These are phyloP conservation scores for Galago senegalensis DNA, from an alignment of 2,797 vertebrate species.

Conservation along the genomic window DNA sequence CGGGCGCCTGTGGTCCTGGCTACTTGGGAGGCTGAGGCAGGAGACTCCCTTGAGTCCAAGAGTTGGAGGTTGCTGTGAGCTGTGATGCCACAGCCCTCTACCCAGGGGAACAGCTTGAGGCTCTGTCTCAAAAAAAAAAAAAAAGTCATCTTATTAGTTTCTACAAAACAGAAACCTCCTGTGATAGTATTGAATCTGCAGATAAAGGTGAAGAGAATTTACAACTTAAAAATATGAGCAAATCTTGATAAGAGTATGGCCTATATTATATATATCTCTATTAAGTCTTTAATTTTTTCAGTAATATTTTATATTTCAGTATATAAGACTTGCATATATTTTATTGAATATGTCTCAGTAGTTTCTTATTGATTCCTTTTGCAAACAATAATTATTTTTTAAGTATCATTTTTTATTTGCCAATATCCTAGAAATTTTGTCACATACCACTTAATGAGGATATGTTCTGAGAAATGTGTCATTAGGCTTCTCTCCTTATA, in stretches of 20 bases:
- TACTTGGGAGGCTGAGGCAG: too few relatives aligned
- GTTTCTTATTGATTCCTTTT: constrained; percentile 25
- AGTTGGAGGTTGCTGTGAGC: too few relatives aligned
- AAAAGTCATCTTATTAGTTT: background rate
- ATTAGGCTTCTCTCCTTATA: background rate
- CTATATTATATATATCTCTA: background rate
- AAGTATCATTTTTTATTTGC: background rate
- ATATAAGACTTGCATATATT: background rate
- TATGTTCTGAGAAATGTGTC: background rate
- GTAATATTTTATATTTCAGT: background rate
- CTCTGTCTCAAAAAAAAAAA: too few relatives aligned
- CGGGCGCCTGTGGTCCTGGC: too few relatives aligned
- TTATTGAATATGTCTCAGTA: constrained; percentile 12
- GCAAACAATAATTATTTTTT: background rate
- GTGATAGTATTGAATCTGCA: background rate
- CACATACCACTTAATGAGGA: background rate
- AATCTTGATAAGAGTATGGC: background rate
- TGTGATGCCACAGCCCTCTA: too few relatives aligned
- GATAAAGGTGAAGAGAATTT: constrained; percentile 1
- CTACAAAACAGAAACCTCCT: constrained; percentile 27
- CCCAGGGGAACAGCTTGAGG: too few relatives aligned
- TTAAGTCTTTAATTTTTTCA: constrained; percentile 22
- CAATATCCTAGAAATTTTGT: background rate
- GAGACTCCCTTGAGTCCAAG: too few relatives aligned
- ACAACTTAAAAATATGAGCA: constrained; percentile 1